Conservation (phyloP, 2,797 vertebrate genomes). For the Epinephelus malabaricus region DNA sequence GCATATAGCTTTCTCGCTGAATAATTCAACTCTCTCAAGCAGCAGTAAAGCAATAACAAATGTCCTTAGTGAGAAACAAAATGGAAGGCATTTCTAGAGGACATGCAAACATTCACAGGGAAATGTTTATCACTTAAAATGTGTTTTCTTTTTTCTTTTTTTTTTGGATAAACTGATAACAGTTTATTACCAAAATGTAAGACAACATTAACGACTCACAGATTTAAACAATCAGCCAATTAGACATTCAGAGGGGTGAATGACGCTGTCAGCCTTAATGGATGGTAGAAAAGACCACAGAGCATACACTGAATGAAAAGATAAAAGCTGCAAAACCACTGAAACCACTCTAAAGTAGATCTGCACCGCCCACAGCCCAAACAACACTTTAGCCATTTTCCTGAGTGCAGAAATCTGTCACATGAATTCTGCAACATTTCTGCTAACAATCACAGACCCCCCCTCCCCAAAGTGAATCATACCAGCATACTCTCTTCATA, state of each 20-base stretch:
- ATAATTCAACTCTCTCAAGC: not conserved
- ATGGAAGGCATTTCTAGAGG: not conserved
- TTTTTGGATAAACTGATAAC: not conserved
- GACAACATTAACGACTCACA: not conserved
- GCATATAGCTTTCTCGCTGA: not conserved
- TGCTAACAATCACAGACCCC: not conserved
- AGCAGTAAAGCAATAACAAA: not conserved
- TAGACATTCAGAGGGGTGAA: not conserved
- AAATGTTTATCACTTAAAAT: not conserved
- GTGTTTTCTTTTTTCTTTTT: not conserved
- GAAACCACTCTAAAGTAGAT: slow-evolving; percentile 1
- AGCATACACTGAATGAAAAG: not conserved
- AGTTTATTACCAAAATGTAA: not conserved
- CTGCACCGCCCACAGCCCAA: slow-evolving; percentile 5
- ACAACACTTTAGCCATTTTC: slow-evolving; percentile 8
- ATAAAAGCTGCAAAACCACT: not conserved
- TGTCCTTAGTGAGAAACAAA: not conserved
- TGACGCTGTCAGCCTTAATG: not conserved
- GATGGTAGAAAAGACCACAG: not conserved
- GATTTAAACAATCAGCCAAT: not conserved
- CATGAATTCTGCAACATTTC: not conserved
- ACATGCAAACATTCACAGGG: not conserved
- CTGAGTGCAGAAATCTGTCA: slow-evolving; percentile 21
- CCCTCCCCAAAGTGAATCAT: not conserved
- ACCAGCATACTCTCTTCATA: not conserved